phyloP scores from a whole-genome alignment of 2,113 vertebrate species.

The Corythornis vintsioides region DNA sequence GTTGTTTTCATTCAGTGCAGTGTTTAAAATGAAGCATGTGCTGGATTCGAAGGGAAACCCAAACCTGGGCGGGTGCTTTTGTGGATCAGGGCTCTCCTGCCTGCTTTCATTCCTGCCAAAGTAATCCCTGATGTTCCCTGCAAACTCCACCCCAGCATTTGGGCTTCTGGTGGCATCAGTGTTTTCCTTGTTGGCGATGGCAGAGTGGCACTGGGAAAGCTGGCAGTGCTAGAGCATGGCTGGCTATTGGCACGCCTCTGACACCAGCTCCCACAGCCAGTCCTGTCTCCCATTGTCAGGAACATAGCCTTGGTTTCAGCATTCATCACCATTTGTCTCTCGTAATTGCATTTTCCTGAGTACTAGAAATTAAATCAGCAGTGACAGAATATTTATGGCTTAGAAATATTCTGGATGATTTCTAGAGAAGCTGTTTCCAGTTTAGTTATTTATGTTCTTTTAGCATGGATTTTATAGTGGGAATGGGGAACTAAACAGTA shows the following conservation, averaged over 20 bases:
- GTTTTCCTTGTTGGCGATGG: not conserved
- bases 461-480: slow-evolving; percentile 47
- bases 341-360: slow-evolving; percentile 33
- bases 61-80: not conserved
- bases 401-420: slow-evolving; percentile 31
- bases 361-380: slow-evolving; percentile 39
- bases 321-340: slow-evolving; percentile 38
- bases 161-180: not conserved
- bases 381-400: slow-evolving; percentile 53
- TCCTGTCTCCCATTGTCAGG: slow-evolving; percentile 2
- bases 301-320: slow-evolving; percentile 11
- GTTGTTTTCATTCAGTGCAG: not conserved
- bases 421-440: slow-evolving; percentile 49
- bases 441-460: slow-evolving; percentile 60
- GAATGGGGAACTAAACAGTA: slow-evolving; percentile 25
- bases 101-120: not conserved
- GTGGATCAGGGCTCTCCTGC: not conserved
- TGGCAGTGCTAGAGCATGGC: not conserved
- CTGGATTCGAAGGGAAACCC: not conserved
- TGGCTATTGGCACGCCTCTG: not conserved
- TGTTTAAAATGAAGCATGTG: not conserved
- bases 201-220: not conserved
- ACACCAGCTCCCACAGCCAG: not conserved
- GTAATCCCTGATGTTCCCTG: not conserved
- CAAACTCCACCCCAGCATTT: not conserved